phyloP scores from a whole-genome alignment of 2,888 invertebrate species.

The Bibio marci region DNA sequence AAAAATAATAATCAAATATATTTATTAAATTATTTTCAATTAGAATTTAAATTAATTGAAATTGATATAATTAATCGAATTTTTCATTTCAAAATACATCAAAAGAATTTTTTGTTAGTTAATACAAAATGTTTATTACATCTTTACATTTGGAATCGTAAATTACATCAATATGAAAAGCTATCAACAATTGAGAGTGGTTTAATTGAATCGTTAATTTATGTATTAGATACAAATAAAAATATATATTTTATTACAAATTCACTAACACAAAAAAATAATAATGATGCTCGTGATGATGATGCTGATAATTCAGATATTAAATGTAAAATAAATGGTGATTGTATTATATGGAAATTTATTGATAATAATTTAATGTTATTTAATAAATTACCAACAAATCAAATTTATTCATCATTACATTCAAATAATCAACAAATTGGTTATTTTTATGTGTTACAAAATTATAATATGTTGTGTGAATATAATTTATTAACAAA shows the following conservation, averaged over 20 bases:
- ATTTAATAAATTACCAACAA: slow-evolving; percentile 17
- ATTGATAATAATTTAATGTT: slow-evolving; percentile 13
- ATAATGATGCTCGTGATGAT: slow-evolving; percentile 16
- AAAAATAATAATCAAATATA: slow-evolving; percentile 23
- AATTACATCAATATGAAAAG: slow-evolving; percentile 15
- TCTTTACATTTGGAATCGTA: slow-evolving; percentile 27
- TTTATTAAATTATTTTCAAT: slow-evolving; percentile 33
- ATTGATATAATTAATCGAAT: no score
- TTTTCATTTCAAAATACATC: slow-evolving; percentile 1
- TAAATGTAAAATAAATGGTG: no score
- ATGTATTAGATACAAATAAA: slow-evolving; percentile 17
- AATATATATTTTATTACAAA: slow-evolving; percentile 22
- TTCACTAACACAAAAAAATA: no score
- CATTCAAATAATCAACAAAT: slow-evolving; percentile 3
- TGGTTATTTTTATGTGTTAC: slow-evolving; percentile 23
- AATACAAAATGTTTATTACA: slow-evolving; percentile 28
- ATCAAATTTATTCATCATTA: background rate
- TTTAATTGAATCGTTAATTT: slow-evolving; percentile 27
- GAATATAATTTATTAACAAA: slow-evolving; percentile 14
- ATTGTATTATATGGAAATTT: slow-evolving; percentile 18
- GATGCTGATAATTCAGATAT: slow-evolving; percentile 13
- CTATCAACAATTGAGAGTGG: slow-evolving; percentile 29
- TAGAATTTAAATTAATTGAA: slow-evolving; percentile 13
- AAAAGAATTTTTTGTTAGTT: slow-evolving; percentile 15
- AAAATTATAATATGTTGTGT: slow-evolving; percentile 13